Evolutionary conservation across 2,113 vertebrate genomes (phyloP).

Genomic region (Eonycteris spelaea): DNA sequence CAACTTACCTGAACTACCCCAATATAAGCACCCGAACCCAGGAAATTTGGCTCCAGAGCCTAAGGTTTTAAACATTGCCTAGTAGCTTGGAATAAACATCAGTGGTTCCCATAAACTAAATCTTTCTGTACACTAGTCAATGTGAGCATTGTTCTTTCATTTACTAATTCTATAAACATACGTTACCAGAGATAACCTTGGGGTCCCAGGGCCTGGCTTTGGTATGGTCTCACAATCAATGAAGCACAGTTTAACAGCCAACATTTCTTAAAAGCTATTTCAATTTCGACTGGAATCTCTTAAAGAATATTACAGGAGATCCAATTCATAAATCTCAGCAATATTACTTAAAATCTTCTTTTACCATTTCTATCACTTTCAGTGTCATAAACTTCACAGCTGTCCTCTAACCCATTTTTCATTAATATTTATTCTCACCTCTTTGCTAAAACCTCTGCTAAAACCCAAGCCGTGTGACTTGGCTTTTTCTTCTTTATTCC

Average conservation of each 20-base stretch:
- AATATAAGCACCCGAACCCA: not conserved
- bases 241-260: not conserved
- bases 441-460: not conserved
- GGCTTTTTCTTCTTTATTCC: not conserved
- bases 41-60: not conserved
- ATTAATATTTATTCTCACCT: not conserved
- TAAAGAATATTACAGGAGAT: not conserved
- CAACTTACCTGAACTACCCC: not conserved
- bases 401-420: not conserved
- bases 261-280: not conserved
- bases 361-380: not conserved
- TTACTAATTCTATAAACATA: not conserved
- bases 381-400: not conserved
- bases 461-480: not conserved
- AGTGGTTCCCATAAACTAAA: not conserved
- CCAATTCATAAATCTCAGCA: not conserved
- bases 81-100: not conserved
- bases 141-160: not conserved
- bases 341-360: conserved; percentile 15
- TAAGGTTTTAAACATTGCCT: not conserved
- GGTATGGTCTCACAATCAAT: not conserved
- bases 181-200: not conserved
- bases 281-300: not conserved
- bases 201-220: not conserved
- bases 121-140: not conserved